Base-by-base conservation (phyloP, 1,140 invertebrate species). In the Branchinecta lynchi region DNA sequence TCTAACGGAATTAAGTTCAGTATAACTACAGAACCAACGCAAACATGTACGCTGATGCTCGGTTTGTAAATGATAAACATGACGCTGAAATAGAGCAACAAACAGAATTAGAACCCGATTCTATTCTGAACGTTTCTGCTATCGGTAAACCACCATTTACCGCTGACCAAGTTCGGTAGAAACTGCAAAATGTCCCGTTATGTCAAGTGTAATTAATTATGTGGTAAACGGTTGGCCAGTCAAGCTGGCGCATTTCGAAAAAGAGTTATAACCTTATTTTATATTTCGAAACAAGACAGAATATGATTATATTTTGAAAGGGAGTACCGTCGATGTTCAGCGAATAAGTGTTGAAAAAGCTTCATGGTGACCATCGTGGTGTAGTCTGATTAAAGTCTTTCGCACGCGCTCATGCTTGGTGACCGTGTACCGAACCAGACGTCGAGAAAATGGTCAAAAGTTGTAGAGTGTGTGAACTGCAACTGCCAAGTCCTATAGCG, bases 301-400 rank as follows among this genome's bases (percentile, higher is more conserved):
- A 6, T 60, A 44, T 0, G 71, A 51, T 65, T 76, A 73, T 70
- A 9, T 78, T 8, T 65, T 78, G 8, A 65, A 74, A 68, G 74
- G 74, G 2, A 70, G 76, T 82, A 32, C 82, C 83, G 44, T 74
- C 78, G 73, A 68, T 45, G 20, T 70, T 80, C 51, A 76, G 74
- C 66, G 20, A 72, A 10, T 45, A 73, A 67, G 73, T 82, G 9
- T 70, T 82, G 7, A 68, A 78, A 44, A 73, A 77, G 68, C 70
- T 83, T 15, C 82, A 84, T 75, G 67, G 70, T 10, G 78, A 76
- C 6, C 83, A 85, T 73, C 76, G 77, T 6, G 81, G 82, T 7
- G 79, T 83, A 10, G 77, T 78, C 0, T 76, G 75, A 0, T 85
- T 84, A 81, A 85, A 85, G 74, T 72, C 75, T 0, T 66, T 82